Evolutionary conservation across 1,140 invertebrate genomes (phyloP).

Genomic region (Platyura marginata): DNA sequence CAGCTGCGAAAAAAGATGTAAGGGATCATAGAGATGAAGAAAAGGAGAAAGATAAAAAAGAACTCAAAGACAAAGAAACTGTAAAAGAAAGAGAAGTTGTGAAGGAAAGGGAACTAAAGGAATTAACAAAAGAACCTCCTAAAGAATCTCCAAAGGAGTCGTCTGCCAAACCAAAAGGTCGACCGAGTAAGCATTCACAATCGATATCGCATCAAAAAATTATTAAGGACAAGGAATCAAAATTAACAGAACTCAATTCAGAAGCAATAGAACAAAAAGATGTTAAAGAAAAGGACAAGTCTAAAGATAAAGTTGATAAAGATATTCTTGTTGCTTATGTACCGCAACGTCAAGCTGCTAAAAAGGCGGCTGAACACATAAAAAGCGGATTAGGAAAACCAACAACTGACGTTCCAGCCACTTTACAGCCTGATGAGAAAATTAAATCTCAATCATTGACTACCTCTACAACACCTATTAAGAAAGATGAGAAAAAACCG

Average conservation of each 20-base stretch:
- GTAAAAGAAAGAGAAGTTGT: background rate
- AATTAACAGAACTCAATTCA: background rate
- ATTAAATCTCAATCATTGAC: background rate
- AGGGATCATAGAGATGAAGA: constrained; percentile 23
- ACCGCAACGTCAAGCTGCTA: constrained; percentile 74
- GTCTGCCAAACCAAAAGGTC: background rate
- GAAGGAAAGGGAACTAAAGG: constrained; percentile 6
- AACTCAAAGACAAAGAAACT: constrained; percentile 8
- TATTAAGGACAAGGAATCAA: background rate
- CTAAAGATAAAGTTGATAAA: constrained; percentile 33
- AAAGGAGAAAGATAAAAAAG: constrained; percentile 9
- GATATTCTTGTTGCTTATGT: constrained; percentile 63
- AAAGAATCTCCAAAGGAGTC: background rate
- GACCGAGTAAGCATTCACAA: background rate
- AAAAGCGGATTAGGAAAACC: constrained; percentile 56
- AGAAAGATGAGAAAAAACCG: constrained; percentile 26
- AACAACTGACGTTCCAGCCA: constrained; percentile 1
- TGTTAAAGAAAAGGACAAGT: background rate
- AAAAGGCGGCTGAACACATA: constrained; percentile 77
- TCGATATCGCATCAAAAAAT: background rate
- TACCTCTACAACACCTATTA: background rate
- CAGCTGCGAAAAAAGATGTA: constrained; percentile 19
- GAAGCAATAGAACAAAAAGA: background rate
- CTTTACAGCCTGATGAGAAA: background rate
- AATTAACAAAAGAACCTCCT: constrained; percentile 4